Evolutionary conservation across 2,113 vertebrate genomes (phyloP), one percentile per base, ranked within the genome.

Genomic region (Eubucco bourcierii): DNA sequence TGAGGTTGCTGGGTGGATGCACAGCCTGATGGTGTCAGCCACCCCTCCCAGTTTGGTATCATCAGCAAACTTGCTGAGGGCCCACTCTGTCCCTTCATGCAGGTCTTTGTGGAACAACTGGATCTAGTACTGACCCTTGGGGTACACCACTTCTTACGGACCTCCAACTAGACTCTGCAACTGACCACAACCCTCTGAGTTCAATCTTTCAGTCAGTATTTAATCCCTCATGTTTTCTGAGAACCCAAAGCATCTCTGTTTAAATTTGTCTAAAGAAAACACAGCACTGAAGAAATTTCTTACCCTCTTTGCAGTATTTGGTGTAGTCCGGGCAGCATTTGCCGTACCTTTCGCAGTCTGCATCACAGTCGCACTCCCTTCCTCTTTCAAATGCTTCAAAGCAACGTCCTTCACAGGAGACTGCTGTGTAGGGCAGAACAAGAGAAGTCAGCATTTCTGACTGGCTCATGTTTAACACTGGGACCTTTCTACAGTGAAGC

Each of bases 391-490:
- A 99, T 78, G 33, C 3, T 90, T 99, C 99, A 7, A 98, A 98
- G 96, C 99, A 99, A 19, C 99, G 98, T 41, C 99, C 99, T 96
- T 95, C 97, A 93, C 99, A 99, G 16, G 99, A 99, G 79, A 87
- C 63, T 15, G 96, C 99, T 99, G 97, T 13, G 5, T 74, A 46
- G 44, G 86, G 82, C 84, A 94, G 76, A 94, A 80, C 27, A 75
- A 25, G n/a, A 27, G 27, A 8, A 8, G 34, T 96, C 37, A 95
- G 80, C 4, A 5, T 9, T 28, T 7, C 52, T 41, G 72, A 4
- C 31, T 47, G 7, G 33, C 25, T 39, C 55, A 2, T 1, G 0
- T 9, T 23, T 4, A 61, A 37, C 6, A 12, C 71, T 73, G 80
- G 65, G 74, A 71, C 84, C 68, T 85, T 60, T 24, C 87, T 91